These are phyloP conservation scores for Bombus huntii DNA, from an alignment of 1,140 invertebrate genomes.

Conservation along the genomic window DNA sequence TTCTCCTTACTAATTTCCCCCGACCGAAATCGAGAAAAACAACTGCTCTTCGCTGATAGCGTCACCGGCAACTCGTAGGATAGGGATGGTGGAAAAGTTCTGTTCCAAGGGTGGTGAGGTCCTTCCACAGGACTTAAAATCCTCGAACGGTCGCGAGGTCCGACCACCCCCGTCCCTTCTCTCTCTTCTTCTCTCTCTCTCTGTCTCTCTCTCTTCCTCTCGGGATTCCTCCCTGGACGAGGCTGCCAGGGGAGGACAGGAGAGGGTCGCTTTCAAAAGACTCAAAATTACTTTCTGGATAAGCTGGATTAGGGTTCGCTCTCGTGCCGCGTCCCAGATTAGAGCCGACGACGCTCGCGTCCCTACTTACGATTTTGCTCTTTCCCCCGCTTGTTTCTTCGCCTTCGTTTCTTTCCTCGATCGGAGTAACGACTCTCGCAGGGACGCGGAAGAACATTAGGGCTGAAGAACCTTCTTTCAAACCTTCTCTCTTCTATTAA, in stretches of 20 bases:
- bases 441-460: not conserved
- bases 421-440: conserved; percentile 27
- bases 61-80: conserved; percentile 18
- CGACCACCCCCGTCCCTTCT: conserved; percentile 29
- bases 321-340: conserved; percentile 79
- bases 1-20: conserved; percentile 72
- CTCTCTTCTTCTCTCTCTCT: not conserved
- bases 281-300: conserved; percentile 84
- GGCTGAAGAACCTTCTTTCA: not conserved
- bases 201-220: conserved; percentile 1
- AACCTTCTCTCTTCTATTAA: not conserved
- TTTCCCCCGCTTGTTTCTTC: conserved; percentile 68
- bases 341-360: conserved; percentile 77
- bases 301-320: conserved; percentile 83
- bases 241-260: conserved; percentile 19
- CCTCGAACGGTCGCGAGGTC: conserved; percentile 52
- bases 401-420: conserved; percentile 40
- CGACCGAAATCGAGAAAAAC: conserved; percentile 71
- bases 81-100: conserved; percentile 37
- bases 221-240: conserved; percentile 60
- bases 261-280: conserved; percentile 79
- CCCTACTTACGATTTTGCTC: conserved; percentile 61
- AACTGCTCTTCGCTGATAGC: conserved; percentile 73
- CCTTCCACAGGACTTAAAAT: conserved; percentile 69
- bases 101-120: conserved; percentile 58